A percentile compares a stretch with the other conserved stretches of the same genome.
These are phyloP conservation scores for Bellardia bayeri DNA, from an alignment of 2,888 invertebrate species.

Conservation along the genomic window DNA sequence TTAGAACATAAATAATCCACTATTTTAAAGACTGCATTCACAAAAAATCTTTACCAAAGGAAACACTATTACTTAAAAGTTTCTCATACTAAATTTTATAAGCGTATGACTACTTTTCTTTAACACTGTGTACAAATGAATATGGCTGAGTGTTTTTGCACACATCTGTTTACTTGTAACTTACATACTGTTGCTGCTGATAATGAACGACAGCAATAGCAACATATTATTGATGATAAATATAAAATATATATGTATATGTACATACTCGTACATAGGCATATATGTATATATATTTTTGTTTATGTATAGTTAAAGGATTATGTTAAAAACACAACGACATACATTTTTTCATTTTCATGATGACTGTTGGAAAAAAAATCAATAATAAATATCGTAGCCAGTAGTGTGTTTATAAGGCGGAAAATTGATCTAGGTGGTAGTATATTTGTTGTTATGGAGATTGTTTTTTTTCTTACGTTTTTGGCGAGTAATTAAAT, in stretches of 20 bases:
- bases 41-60: no score
- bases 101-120: neutral
- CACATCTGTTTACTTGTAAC: neutral
- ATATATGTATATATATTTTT: neutral
- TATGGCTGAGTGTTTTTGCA: neutral
- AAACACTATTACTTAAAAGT: no score
- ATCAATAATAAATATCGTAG: conserved; percentile 24
- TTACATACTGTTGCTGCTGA: neutral
- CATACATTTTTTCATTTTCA: neutral
- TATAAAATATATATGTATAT: neutral
- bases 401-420: conserved; percentile 2
- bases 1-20: no score
- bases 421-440: conserved; percentile 21
- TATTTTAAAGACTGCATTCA: no score
- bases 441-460: conserved; percentile 7
- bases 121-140: neutral
- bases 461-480: neutral
- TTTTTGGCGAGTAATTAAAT: conserved; percentile 27
- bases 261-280: no score
- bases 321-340: conserved; percentile 9
- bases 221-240: conserved; percentile 46
- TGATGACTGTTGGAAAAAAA: conserved; percentile 10
- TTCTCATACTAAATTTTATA: no score
- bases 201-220: conserved; percentile 23
- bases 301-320: conserved; percentile 14